Percentiles rank a stretch among this genome's conserved stretches.
Evolutionary conservation across 2,113 vertebrate genomes (phyloP).

Genomic region (Ammospiza nelsoni): DNA sequence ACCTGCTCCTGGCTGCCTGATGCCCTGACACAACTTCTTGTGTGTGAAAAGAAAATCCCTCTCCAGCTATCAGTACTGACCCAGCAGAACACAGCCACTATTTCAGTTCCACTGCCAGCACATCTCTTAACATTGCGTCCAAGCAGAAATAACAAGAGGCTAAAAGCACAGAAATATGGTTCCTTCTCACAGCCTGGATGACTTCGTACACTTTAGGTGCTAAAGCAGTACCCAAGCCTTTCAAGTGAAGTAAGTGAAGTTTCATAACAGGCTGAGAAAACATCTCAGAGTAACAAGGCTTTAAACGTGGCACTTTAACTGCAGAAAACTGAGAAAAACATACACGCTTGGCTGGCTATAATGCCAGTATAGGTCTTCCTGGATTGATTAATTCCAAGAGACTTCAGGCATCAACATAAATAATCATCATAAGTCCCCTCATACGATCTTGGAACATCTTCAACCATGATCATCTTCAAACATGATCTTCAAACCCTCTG

Average conservation of each 20-base stretch:
- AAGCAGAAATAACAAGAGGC: neutral
- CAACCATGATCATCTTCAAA: no score
- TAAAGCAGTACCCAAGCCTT: neutral
- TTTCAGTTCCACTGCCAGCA: neutral
- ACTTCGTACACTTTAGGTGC: neutral
- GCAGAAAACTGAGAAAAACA: neutral
- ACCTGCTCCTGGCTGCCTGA: neutral
- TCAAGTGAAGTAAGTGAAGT: neutral
- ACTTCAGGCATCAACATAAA: neutral
- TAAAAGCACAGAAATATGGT: neutral
- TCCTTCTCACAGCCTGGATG: neutral
- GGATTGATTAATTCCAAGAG: neutral
- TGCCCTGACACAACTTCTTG: neutral
- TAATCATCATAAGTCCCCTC: neutral
- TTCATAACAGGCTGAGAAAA: neutral
- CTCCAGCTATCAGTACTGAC: neutral
- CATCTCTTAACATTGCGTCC: neutral
- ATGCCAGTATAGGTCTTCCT: neutral
- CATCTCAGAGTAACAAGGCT: neutral
- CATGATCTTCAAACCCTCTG: neutral
- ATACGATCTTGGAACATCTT: neutral
- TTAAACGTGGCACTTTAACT: neutral
- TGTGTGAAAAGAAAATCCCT: neutral
- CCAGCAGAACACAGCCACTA: neutral
- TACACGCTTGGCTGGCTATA: neutral